Base-by-base conservation (phyloP, 2,113 vertebrate genomes). In the Girardinichthys multiradiatus region DNA sequence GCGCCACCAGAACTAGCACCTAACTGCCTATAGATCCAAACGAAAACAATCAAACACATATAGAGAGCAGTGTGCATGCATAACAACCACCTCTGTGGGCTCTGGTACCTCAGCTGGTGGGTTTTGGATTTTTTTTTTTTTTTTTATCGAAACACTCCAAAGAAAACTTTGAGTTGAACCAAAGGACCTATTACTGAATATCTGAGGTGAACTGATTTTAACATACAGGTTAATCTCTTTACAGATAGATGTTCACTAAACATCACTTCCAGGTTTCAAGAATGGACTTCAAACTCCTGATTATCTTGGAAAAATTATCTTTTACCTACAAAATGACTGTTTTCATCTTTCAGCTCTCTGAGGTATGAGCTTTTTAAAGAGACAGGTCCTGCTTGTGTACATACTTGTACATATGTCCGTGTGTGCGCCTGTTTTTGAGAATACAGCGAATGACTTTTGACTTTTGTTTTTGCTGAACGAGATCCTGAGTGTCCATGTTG, bases 1-100 rank as follows among this genome's bases (percentile, higher is more conserved):
- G 81, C 88, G 96, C 30, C 96, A 97, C 92, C 95, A 96, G 93
- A 97, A 96, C 76, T 97, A 93, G 74, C 39, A 1, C 26, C 7
- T 0, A 58, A 48, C 1, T 1, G 3, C 33, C 33, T 27, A 17
- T 45, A 0, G 2, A n/a, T n/a, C 28, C 63, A 51, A 27, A 57
- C 66, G 51, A 58, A 54, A 54, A 39, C 37, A 39, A 39, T 39
- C 48, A 24, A 10, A 8, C 48, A n/a, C 21, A 24, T 54, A 11
- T 2, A 11, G 21, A 42, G 5, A 65, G 45, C 48, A 63, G 19
- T 8, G 30, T 3, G 26, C 51, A 65, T 0, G 33, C 26, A 29
- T 2, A 4, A 42, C 59, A 42, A 29, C 26, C 59, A 54, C 8
- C 19, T 54, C 17, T 54, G 21, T 54, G 48, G 48, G 10, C 19